phyloP scores from a whole-genome alignment of 1,140 invertebrate genomes.

The Microplitis mediator region DNA sequence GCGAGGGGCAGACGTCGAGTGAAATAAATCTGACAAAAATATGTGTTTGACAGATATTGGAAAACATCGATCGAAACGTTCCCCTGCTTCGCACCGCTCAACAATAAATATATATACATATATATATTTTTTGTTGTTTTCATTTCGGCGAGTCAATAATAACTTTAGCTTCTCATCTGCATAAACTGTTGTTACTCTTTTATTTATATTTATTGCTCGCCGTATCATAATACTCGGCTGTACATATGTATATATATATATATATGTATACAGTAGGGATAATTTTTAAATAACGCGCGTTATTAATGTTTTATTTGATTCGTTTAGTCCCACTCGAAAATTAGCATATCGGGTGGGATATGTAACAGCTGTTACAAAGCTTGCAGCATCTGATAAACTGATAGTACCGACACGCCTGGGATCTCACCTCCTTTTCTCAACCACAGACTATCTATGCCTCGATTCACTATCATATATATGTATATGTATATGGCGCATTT shows the following conservation, averaged over 20 bases:
- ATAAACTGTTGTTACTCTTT: no score
- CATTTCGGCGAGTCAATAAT: neutral
- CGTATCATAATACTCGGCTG: no score
- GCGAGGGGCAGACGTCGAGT: conserved; percentile 17
- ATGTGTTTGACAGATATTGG: conserved; percentile 58
- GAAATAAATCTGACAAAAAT: conserved; percentile 57
- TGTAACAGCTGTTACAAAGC: conserved; percentile 54
- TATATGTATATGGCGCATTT: neutral
- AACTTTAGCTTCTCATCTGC: no score
- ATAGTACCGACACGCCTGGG: conserved; percentile 49
- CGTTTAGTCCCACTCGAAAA: conserved; percentile 34
- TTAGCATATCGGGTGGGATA: conserved; percentile 51
- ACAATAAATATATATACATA: conserved; percentile 5
- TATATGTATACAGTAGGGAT: conserved; percentile 16
- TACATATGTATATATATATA: conserved; percentile 5
- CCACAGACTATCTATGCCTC: neutral
- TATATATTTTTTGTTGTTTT: conserved; percentile 12
- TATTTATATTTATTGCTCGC: no score
- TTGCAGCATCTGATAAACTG: conserved; percentile 58
- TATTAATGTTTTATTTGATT: conserved; percentile 8
- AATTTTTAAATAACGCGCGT: no score
- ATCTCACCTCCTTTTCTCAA: conserved; percentile 4
- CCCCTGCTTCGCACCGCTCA: conserved; percentile 23
- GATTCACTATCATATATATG: no score
- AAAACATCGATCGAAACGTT: conserved; percentile 33